Evolutionary conservation across 2,888 invertebrate genomes (phyloP), one percentile per base, ranked within the genome.

Genomic region (Drosophila lacicola): DNA sequence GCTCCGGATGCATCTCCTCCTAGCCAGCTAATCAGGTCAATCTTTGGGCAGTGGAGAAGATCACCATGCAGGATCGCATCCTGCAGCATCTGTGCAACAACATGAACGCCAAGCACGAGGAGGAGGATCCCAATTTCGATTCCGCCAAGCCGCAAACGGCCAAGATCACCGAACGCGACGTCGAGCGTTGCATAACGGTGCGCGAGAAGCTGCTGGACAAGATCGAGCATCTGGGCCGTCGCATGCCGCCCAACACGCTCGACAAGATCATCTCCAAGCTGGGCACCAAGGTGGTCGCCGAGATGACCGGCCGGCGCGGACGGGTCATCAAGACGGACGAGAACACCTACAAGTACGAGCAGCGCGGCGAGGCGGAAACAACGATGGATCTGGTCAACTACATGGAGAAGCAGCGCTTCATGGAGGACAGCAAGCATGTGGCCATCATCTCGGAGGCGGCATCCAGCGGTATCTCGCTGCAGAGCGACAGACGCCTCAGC

Each of bases 401-500:
- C 66, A 97, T 97, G 1, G 97, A 97, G 93, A 96, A 96, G 91
- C 95, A 95, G 89, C 93, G 96, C 66, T 99, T 99, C 93, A 99
- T 99, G 99, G 96, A 98, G 92, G 98, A 98, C 0, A 96, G 97
- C 91, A 99, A 99, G 93, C 97, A 97, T 89, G 97, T 99, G 33
- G 99, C 99, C 34, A 99, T 99, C 87, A 99, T 99, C 78, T 99
- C 99, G 0, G 99, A 99, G 93, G 99, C 99, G 0, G 99, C 99
- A 2, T 98, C 98, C 78, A 98, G 98, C 78, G 99, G 99, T 92
- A 98, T 99, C 88, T 98, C 98, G 0, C 93, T 99, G 72, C 99
- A 99, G 92, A 98, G 98, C 84, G 99, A 99, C 91, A 93, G 98
- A 64, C 94, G 99, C 76, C 99, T 96, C 34, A 94, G 96, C 61